Base-by-base conservation (phyloP, 2,113 vertebrate genomes). In the Holacanthus passer region DNA sequence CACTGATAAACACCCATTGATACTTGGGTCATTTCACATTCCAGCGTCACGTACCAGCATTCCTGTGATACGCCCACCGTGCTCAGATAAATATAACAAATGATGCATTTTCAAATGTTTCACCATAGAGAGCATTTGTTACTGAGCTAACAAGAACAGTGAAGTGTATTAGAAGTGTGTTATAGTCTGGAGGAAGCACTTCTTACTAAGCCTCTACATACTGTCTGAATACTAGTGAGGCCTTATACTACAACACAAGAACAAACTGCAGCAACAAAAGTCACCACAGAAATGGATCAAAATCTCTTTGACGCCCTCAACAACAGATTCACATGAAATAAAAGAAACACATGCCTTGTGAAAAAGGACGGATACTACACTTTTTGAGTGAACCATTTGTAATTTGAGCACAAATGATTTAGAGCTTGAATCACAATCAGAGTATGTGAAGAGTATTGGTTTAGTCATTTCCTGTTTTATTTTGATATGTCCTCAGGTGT, bases 21-120 rank as follows among this genome's bases (percentile, higher is more conserved):
- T 69, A 75, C 84, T 73, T 80, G 52, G 77, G 50, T 88, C 77
- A 59, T 31, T 64, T 79, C 32, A 59, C 70, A 70, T 79, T 84
- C 64, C 59, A 52, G 58, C 29, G 24, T 52, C 59, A 35, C 48
- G 52, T 45, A 60, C 48, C 31, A 50, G 14, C 65, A 60, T 75
- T 81, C 58, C 77, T 58, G 58, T 65, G 63, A 73, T 55, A 11
- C 19, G 0, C 7, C 41, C 7, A 24, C 47, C 48, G 16, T 58
- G 60, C 66, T 76, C 41, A n/a, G 48, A 50, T 31, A 72, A 32
- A 83, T 37, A 24, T 16, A n/a, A 31, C 13, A 3, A 71, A 50
- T 27, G 22, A 56, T 4, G 48, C 29, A 35, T 79, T 68, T 35
- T 43, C 0, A 41, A 50, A 10, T 27, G 37, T 31, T 63, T 70